A percentile compares a stretch with the other conserved stretches of the same genome.
phyloP scores from a whole-genome alignment of 2,113 vertebrate species.

The Macrotus californicus region DNA sequence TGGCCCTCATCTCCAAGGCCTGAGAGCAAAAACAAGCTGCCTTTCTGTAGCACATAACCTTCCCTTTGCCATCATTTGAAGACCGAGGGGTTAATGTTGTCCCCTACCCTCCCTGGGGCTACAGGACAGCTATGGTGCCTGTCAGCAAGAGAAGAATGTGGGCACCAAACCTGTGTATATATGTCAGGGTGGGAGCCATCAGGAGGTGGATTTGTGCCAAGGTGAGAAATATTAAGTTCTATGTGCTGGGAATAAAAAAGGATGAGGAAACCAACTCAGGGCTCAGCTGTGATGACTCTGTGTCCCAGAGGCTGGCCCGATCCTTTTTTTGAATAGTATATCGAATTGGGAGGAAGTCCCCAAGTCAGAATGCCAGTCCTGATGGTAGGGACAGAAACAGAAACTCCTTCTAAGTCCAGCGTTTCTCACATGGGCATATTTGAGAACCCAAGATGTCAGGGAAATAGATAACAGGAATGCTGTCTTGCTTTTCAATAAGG shows the following conservation, averaged over 20 bases:
- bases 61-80: neutral
- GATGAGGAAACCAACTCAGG: neutral
- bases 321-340: neutral
- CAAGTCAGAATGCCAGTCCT: neutral
- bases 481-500: neutral
- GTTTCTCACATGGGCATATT: neutral
- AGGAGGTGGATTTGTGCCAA: neutral
- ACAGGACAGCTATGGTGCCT: neutral
- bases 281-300: neutral
- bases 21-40: neutral
- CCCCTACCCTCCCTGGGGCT: neutral
- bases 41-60: neutral
- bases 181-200: neutral
- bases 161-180: neutral
- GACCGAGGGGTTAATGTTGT: rapidly evolving
- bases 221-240: neutral
- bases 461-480: neutral
- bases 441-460: neutral
- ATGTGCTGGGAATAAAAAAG: neutral
- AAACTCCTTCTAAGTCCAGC: neutral
- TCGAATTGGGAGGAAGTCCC: neutral
- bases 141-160: neutral
- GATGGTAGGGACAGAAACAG: neutral
- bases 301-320: neutral
- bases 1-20: neutral